phyloP scores from a whole-genome alignment of 2,888 invertebrate species.

The Nebria brevicollis region DNA sequence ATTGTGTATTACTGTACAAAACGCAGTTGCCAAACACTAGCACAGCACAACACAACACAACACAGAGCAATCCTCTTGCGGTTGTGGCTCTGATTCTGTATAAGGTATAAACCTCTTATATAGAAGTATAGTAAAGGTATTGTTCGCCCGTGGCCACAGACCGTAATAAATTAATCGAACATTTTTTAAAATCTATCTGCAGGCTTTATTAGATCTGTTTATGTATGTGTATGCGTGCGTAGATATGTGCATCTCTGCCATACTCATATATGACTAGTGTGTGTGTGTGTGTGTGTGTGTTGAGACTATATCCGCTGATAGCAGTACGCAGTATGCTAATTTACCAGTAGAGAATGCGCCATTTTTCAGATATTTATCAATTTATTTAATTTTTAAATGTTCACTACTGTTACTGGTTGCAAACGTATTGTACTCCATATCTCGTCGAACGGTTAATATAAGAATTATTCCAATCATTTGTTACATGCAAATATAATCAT shows the following conservation, averaged over 20 bases:
- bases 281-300: slow-evolving; percentile 15
- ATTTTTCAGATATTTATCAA: slow-evolving; percentile 42
- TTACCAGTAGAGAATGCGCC: slow-evolving; percentile 37
- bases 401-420: neutral
- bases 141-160: slow-evolving; percentile 34
- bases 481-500: neutral
- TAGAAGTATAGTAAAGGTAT: slow-evolving; percentile 25
- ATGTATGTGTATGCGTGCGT: slow-evolving; percentile 18
- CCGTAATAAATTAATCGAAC: slow-evolving; percentile 47
- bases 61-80: neutral
- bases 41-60: neutral
- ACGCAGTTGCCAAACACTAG: neutral
- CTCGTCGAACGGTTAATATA: neutral
- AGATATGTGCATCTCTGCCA: neutral
- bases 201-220: slow-evolving; percentile 45
- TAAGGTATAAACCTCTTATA: slow-evolving; percentile 22
- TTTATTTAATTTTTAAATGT: slow-evolving; percentile 41
- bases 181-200: slow-evolving; percentile 42
- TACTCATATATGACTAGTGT: neutral
- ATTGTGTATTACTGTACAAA: neutral
- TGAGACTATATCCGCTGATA: slow-evolving; percentile 24
- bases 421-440: neutral
- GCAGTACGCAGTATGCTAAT: slow-evolving; percentile 38
- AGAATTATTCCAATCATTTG: slow-evolving; percentile 1
- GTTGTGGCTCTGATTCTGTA: neutral